These are phyloP conservation scores for Anoplophora glabripennis DNA, from an alignment of 1,140 invertebrate genomes.

Conservation along the genomic window DNA sequence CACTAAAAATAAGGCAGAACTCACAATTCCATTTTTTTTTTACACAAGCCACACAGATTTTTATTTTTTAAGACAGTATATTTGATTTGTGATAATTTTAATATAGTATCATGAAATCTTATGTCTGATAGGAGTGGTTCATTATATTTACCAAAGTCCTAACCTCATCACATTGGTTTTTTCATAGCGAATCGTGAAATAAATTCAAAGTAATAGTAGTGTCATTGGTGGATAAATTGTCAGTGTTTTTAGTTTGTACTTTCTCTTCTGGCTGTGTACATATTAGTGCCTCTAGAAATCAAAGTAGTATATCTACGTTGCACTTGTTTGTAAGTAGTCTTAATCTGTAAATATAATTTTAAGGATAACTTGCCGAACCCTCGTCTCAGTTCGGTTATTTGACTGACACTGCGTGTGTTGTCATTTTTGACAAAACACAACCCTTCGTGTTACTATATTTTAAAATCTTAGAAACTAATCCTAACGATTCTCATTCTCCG, in stretches of 20 bases:
- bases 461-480: neutral
- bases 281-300: slow-evolving; percentile 36
- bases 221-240: neutral
- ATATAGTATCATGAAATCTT: slow-evolving; percentile 4
- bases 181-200: too few species aligned
- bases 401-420: slow-evolving; percentile 16
- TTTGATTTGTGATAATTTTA: slow-evolving; percentile 4
- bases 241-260: slow-evolving; percentile 18
- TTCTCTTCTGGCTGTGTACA: slow-evolving; percentile 27
- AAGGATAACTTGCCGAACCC: slow-evolving; percentile 20
- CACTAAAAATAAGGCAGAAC: too few species aligned
- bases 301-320: slow-evolving; percentile 32
- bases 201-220: too few species aligned
- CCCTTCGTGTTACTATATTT: slow-evolving; percentile 4
- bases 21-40: too few species aligned
- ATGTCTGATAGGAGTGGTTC: slow-evolving; percentile 8
- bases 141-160: too few species aligned
- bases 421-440: slow-evolving; percentile 8
- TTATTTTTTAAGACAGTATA: slow-evolving; percentile 12
- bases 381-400: neutral
- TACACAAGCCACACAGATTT: slow-evolving; percentile 4
- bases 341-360: slow-evolving; percentile 29
- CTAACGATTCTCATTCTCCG: neutral
- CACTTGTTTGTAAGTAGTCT: slow-evolving; percentile 25
- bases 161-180: too few species aligned